A percentile compares a stretch with the other conserved stretches of the same genome.
Conservation (phyloP, 23 tunicate genomes). For the Styela clava region DNA sequence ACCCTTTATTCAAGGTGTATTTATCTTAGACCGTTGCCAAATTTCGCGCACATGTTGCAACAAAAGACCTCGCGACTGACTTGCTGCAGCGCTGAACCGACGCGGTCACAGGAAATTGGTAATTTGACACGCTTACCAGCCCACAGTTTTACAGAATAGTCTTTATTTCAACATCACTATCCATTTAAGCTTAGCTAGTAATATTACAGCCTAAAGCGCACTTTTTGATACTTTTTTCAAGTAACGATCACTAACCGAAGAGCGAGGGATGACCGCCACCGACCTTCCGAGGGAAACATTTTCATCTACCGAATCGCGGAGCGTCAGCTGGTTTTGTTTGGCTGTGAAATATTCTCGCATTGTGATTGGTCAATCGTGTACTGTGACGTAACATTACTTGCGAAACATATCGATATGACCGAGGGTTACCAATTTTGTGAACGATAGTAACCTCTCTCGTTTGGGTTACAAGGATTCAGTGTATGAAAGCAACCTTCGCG, state of each 20-base stretch:
- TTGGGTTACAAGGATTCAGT: neutral
- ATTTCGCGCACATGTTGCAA: neutral
- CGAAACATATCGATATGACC: slow-evolving; percentile 11
- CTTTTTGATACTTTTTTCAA: too few species aligned
- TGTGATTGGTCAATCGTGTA: neutral
- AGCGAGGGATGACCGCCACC: neutral
- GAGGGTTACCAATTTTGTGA: slow-evolving; percentile 3
- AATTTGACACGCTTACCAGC: neutral
- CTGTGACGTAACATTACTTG: slow-evolving; percentile 6
- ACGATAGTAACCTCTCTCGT: slow-evolving; percentile 15
- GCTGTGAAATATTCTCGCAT: neutral
- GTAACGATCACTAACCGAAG: too few species aligned
- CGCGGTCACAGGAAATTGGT: neutral
- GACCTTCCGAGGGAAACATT: neutral
- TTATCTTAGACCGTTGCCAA: too few species aligned
- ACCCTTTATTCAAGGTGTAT: too few species aligned
- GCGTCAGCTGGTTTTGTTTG: neutral
- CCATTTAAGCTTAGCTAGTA: too few species aligned
- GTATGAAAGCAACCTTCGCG: neutral
- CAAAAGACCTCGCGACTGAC: neutral
- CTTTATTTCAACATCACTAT: too few species aligned
- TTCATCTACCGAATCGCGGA: neutral
- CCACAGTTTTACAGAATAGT: too few species aligned
- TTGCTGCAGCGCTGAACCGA: neutral
- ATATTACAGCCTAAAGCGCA: too few species aligned